phyloP scores from a whole-genome alignment of 2,888 invertebrate species.

The Alitta virens region DNA sequence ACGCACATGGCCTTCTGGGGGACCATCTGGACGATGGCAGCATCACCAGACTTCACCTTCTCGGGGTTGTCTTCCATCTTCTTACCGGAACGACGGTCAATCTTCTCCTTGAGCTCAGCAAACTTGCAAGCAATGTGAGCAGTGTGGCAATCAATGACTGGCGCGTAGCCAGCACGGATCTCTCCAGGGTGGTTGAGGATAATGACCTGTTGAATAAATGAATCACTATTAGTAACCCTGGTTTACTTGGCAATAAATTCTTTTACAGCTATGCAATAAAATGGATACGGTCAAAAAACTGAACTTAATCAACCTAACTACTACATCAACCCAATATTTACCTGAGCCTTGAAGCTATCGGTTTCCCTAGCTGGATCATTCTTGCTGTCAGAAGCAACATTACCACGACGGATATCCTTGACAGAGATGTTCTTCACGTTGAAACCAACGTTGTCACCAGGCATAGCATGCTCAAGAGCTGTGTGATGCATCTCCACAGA shows the following conservation, averaged over 20 bases:
- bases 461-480: constrained; percentile 89
- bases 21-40: constrained; percentile 88
- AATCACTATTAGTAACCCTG: neutral
- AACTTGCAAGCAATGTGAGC: constrained; percentile 99
- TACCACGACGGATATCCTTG: constrained; percentile 99
- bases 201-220: constrained; percentile 67
- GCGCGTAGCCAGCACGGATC: constrained; percentile 97
- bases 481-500: constrained; percentile 99
- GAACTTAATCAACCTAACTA: too few relatives aligned
- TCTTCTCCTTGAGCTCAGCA: constrained; percentile 96
- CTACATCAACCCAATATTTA: too few relatives aligned
- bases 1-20: constrained; percentile 98
- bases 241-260: neutral
- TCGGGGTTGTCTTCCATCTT: constrained; percentile 70
- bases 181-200: constrained; percentile 99
- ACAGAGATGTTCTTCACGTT: constrained; percentile 99
- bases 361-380: constrained; percentile 81
- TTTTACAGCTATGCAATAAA: neutral
- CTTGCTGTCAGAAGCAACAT: constrained; percentile 97
- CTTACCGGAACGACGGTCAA: constrained; percentile 95
- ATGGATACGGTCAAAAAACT: too few relatives aligned
- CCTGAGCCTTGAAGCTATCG: constrained; percentile 52
- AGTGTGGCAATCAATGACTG: constrained; percentile 99
- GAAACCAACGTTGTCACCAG: constrained; percentile 99
- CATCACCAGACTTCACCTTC: constrained; percentile 94